These are phyloP conservation scores for Antennarius striatus DNA, from an alignment of 2,113 vertebrate genomes.

Conservation along the genomic window DNA sequence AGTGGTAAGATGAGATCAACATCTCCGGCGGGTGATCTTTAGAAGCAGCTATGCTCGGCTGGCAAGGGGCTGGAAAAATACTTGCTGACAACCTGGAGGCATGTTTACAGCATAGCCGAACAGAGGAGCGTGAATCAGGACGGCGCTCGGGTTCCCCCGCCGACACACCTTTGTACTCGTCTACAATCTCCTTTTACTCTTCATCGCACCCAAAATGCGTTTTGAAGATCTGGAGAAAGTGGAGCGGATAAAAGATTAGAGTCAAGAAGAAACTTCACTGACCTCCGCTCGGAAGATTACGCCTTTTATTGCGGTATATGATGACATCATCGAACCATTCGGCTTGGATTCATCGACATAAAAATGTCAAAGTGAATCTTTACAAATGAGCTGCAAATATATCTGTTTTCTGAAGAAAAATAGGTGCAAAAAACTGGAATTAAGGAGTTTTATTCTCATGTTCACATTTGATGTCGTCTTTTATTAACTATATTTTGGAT, in stretches of 20 bases:
- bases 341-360: no score
- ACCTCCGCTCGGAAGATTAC: background rate
- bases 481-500: background rate
- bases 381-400: no score
- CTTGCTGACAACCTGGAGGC: slow-evolving; percentile 74
- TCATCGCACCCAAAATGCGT: background rate
- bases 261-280: background rate
- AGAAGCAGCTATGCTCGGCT: slow-evolving; percentile 70
- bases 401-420: no score
- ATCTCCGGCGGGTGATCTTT: slow-evolving; percentile 69
- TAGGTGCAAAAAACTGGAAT: no score
- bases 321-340: no score
- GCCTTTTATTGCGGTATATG: background rate
- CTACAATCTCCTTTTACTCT: background rate
- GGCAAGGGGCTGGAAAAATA: slow-evolving; percentile 71
- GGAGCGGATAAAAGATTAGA: background rate
- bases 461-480: background rate
- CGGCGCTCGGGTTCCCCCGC: slow-evolving; percentile 9
- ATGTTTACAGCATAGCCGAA: slow-evolving; percentile 69
- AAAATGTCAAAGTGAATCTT: no score
- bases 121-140: slow-evolving; percentile 18
- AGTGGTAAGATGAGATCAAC: slow-evolving; percentile 71
- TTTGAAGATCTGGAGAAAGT: background rate
- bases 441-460: no score
- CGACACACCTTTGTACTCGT: no score